phyloP scores from a whole-genome alignment of 2,797 vertebrate genomes.

The Acipenser oxyrinchus region DNA sequence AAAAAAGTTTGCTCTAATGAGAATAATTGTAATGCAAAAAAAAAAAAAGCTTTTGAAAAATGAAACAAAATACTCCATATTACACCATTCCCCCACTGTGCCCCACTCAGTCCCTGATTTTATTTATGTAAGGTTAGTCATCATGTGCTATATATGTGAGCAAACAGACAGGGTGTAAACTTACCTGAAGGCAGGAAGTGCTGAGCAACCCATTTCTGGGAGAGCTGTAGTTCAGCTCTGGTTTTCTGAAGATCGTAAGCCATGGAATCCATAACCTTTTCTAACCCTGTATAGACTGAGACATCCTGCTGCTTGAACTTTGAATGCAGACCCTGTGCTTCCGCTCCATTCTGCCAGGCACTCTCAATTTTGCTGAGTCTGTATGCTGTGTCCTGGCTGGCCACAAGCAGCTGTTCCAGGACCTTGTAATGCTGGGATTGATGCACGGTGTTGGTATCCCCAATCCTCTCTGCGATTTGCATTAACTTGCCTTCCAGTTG shows the following conservation, averaged over 20 bases:
- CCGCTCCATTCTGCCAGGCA: conserved; percentile 32
- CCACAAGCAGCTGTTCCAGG: conserved; percentile 58
- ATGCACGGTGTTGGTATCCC: conserved; percentile 21
- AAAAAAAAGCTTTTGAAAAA: too few relatives aligned
- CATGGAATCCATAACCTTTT: conserved; percentile 33
- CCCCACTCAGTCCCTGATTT: neutral
- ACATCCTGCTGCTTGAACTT: conserved; percentile 41
- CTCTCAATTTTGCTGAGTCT: conserved; percentile 63
- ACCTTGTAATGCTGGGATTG: conserved; percentile 34
- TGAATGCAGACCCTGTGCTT: conserved; percentile 31
- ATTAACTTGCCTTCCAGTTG: conserved; percentile 51
- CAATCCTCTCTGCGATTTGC: conserved; percentile 38
- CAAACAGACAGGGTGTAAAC: conserved; percentile 21
- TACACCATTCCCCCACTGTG: too few relatives aligned
- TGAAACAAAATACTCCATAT: too few relatives aligned
- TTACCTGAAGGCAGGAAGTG: conserved; percentile 75
- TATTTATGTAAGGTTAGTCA: conserved; percentile 3
- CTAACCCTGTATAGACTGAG: conserved; percentile 24
- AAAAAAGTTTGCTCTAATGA: too few relatives aligned
- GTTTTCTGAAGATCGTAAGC: conserved; percentile 51
- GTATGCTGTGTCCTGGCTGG: conserved; percentile 43
- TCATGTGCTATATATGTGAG: neutral
- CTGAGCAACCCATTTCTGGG: conserved; percentile 46
- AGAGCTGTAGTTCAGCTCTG: conserved; percentile 45
- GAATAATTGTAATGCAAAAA: too few relatives aligned